Conservation (phyloP, 2,797 vertebrate species). For the Neostethus bicornis region DNA sequence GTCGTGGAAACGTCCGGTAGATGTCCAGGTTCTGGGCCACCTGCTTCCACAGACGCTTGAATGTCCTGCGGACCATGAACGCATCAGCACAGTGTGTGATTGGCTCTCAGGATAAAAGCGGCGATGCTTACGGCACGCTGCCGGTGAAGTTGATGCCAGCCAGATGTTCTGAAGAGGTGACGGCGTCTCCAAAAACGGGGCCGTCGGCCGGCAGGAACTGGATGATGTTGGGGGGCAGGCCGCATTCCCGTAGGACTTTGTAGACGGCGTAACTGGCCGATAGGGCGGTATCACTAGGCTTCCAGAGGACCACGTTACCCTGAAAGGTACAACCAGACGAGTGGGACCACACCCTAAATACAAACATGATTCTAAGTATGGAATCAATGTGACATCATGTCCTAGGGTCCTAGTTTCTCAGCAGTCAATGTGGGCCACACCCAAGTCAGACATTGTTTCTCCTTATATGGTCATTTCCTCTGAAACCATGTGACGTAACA, state of each 20-base stretch:
- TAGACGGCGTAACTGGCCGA: constrained; percentile 91
- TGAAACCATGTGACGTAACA: no score
- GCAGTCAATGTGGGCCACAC: no score
- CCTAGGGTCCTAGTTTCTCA: no score
- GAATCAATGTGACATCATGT: no score
- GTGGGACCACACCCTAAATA: no score
- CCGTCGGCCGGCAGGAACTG: constrained; percentile 94
- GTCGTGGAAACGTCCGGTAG: constrained; percentile 89
- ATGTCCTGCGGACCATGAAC: constrained; percentile 80
- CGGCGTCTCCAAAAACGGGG: constrained; percentile 86
- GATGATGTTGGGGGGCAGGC: constrained; percentile 89
- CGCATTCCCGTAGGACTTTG: constrained; percentile 84
- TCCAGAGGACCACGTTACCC: constrained; percentile 98
- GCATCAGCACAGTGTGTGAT: neutral
- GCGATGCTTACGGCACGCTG: constrained; percentile 85
- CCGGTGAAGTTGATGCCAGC: constrained; percentile 96
- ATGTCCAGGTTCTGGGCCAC: constrained; percentile 90
- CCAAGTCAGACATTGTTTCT: no score
- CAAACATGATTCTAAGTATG: no score
- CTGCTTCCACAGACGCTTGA: constrained; percentile 93
- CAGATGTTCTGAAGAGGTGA: constrained; percentile 89
- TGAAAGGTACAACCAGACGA: constrained; percentile 50
- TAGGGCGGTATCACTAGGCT: constrained; percentile 92
- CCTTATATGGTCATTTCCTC: no score
- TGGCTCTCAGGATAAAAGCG: neutral